Base-by-base conservation (phyloP, 2,113 vertebrate species). In the Gymnogyps californianus region DNA sequence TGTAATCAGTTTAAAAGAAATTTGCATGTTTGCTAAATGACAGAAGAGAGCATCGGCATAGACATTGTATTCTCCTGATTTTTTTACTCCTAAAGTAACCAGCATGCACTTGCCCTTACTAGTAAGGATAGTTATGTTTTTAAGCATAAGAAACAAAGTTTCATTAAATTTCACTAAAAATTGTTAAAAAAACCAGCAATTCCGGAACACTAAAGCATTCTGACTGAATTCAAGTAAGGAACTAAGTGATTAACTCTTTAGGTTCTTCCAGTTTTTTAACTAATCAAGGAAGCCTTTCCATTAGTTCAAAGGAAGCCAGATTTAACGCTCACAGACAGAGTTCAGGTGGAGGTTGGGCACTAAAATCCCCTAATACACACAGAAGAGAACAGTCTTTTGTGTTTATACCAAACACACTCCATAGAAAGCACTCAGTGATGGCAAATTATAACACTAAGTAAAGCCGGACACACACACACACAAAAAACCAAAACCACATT, bases 401-500 rank as follows among this genome's bases (percentile, higher is more conserved):
- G 29, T 84, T 91, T 78, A 75, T 78, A 89, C 10, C 17, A 95
- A 95, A 83, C 36, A 59, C 5, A 5, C 16, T 76, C 62, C 49
- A 83, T 4, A 90, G 66, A 83, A 93, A 85, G 22, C 18, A 52
- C 40, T 83, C 36, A 44, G 19, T 20, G 16, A 67, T 34, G 10
- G 28, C 36, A 89, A 80, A 65, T 64, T 62, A 20, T 29, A 77
- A n/a, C 36, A 29, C 18, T 38, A 78, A 57, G 20, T 52, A 51
- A 87, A 78, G 26, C 17, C 61, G n/a, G 28, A 40, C 15, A 51
- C 13, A 72, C 11, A 52, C 12, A 19, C 34, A 78, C 13, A 34
- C 34, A 5, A 38, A 49, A 42, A 58, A 22, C 0, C 10, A n/a
- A 47, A 54, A 4, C 1, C 6, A 49, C 9, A 9, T 47, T 66